phyloP scores from a whole-genome alignment of 2,797 vertebrate species.

The Morus bassanus region DNA sequence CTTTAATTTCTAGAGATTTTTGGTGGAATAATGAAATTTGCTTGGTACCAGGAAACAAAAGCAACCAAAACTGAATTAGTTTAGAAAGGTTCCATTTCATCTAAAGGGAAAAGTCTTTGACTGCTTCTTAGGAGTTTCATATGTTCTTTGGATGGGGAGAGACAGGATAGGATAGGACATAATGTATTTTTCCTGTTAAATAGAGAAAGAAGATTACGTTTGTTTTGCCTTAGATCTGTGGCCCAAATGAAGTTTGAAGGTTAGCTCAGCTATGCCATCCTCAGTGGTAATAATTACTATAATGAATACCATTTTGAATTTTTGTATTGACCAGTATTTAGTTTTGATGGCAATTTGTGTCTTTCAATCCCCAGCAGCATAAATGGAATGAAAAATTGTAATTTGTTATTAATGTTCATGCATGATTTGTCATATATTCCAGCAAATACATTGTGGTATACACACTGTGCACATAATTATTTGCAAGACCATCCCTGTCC shows the following conservation, averaged over 20 bases:
- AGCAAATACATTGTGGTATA: not conserved
- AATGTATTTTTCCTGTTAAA: not conserved
- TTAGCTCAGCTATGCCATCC: not conserved
- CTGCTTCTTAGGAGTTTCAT: not conserved
- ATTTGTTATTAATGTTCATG: not conserved
- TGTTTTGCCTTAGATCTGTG: not conserved
- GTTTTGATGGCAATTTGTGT: not conserved
- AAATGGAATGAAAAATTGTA: not conserved
- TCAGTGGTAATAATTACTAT: not conserved
- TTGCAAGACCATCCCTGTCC: not conserved
- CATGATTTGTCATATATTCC: not conserved
- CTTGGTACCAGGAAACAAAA: not conserved
- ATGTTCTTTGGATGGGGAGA: not conserved
- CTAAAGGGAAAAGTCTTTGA: not conserved
- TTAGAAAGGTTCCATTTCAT: not conserved
- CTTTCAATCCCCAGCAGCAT: not conserved
- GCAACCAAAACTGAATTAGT: not conserved
- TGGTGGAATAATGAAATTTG: not conserved
- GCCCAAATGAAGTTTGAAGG: not conserved
- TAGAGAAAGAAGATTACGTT: not conserved
- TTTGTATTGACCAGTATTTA: not conserved
- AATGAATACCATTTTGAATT: rapidly evolving
- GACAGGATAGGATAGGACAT: not conserved
- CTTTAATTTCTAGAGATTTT: not conserved
- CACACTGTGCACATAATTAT: not conserved